These are phyloP conservation scores for Austrolebias charrua DNA, from an alignment of 2,797 vertebrate species.

Conservation along the genomic window DNA sequence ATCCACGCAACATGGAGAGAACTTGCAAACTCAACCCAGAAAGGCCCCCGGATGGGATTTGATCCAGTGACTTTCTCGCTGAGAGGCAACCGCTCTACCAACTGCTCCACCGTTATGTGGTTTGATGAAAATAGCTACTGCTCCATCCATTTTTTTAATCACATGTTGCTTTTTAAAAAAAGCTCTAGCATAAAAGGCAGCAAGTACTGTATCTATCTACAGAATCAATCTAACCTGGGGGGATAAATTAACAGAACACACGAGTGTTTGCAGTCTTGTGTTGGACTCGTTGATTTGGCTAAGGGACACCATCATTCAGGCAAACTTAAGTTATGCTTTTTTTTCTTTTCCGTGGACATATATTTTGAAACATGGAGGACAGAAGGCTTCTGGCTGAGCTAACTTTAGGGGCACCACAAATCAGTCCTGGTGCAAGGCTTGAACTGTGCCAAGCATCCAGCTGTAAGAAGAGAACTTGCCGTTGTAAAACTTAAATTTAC, in stretches of 20 bases:
- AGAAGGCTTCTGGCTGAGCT: conserved; percentile 52
- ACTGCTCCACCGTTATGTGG: too few relatives aligned
- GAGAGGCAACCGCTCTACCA: too few relatives aligned
- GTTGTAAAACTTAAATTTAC: conserved; percentile 39
- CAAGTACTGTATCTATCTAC: conserved; percentile 9
- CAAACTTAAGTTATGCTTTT: conserved; percentile 43
- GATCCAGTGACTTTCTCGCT: too few relatives aligned
- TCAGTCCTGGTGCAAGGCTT: conserved; percentile 40
- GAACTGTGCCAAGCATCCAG: conserved; percentile 14
- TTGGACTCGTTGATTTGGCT: conserved; percentile 20
- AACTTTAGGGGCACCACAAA: conserved; percentile 62
- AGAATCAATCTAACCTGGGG: conserved; percentile 30
- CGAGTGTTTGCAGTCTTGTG: conserved; percentile 29
- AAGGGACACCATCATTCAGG: conserved; percentile 40
- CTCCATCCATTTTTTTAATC: too few relatives aligned
- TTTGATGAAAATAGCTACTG: too few relatives aligned
- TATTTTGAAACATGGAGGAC: conserved; percentile 48
- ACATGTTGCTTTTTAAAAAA: too few relatives aligned
- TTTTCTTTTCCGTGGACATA: conserved; percentile 52
- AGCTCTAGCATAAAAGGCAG: too few relatives aligned
- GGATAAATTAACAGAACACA: conserved; percentile 42
- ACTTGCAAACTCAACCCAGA: too few relatives aligned
- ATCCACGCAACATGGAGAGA: too few relatives aligned
- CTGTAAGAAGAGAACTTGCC: conserved; percentile 21
- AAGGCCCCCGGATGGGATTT: too few relatives aligned